These are phyloP conservation scores for Notechis scutatus DNA, from an alignment of 2,113 vertebrate genomes.

Conservation along the genomic window DNA sequence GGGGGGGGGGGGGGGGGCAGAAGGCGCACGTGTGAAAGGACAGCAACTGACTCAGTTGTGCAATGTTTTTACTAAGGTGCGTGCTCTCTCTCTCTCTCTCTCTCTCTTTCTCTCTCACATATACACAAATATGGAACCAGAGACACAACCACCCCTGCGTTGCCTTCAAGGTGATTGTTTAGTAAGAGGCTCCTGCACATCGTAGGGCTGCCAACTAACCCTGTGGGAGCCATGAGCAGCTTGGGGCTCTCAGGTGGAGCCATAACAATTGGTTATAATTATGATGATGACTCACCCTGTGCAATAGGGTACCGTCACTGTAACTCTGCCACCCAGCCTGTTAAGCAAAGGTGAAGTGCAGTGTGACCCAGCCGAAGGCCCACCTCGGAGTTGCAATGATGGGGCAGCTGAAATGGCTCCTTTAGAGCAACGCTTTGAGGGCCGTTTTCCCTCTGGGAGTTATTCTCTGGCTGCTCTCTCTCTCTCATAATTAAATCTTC, in stretches of 20 bases:
- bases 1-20: rapidly evolving
- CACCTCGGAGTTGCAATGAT: background rate
- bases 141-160: background rate
- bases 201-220: background rate
- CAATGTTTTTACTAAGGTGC: background rate
- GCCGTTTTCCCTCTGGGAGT: background rate
- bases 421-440: background rate
- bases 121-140: background rate
- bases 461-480: background rate
- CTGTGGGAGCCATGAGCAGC: too few relatives aligned
- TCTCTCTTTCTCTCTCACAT: too few relatives aligned
- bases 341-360: rapidly evolving
- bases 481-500: background rate
- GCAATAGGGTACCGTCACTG: background rate
- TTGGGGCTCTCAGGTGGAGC: background rate
- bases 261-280: background rate
- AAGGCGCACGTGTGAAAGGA: too few relatives aligned
- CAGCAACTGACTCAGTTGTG: background rate
- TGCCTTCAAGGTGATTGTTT: background rate
- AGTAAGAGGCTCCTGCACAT: background rate
- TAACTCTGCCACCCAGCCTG: background rate
- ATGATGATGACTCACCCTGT: background rate
- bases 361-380: background rate
- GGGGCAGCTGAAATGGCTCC: background rate
- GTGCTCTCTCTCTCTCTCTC: too few relatives aligned